A percentile compares a stretch with the other conserved stretches of the same genome.
Conservation (phyloP, 2,113 vertebrate genomes). For the Halcyon malimbica region DNA sequence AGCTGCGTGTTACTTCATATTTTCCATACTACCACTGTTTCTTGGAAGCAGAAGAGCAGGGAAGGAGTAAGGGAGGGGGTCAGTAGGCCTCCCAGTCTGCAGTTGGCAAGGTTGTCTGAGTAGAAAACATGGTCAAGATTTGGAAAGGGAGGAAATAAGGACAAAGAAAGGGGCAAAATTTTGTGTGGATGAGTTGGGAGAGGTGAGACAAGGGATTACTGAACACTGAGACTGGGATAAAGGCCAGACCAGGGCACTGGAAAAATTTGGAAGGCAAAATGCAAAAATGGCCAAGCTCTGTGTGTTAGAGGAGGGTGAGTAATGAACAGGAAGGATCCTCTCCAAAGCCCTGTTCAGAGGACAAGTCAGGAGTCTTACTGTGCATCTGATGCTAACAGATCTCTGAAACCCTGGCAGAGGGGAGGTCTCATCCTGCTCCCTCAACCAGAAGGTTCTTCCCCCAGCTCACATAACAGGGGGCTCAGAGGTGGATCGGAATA, state of each 20-base stretch:
- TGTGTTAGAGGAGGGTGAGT: background rate
- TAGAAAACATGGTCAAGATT: background rate
- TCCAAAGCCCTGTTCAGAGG: background rate
- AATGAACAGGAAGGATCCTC: background rate
- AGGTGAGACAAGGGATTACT: background rate
- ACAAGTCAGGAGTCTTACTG: background rate
- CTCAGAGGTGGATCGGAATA: background rate
- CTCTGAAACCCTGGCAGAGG: background rate
- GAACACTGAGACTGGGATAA: background rate
- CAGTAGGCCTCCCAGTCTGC: background rate
- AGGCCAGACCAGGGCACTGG: background rate
- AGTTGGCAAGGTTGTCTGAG: background rate
- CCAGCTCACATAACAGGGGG: accelerated
- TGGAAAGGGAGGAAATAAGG: background rate
- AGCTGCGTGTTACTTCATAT: background rate
- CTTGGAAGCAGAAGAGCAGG: background rate
- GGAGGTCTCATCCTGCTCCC: background rate
- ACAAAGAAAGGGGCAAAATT: background rate
- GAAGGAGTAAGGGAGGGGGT: background rate
- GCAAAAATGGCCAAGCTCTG: background rate
- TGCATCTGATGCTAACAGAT: background rate
- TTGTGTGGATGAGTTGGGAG: background rate
- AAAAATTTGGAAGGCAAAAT: background rate
- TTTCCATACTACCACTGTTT: background rate
- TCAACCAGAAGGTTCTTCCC: background rate